Conservation (phyloP, 2,113 vertebrate species). For the Xiphophorus hellerii region DNA sequence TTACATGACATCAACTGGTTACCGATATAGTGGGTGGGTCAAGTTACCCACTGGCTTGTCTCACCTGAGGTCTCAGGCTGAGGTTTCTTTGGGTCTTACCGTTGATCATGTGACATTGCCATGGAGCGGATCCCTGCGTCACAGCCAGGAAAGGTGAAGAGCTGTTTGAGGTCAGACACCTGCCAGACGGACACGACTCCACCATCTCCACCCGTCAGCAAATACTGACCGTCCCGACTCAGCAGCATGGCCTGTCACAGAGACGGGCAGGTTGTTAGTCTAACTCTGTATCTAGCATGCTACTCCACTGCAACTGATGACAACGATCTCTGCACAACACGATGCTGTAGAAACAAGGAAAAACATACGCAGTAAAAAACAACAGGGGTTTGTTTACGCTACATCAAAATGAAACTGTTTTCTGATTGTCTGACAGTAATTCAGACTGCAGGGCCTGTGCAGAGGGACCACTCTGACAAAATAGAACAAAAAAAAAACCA, state of each 20-base stretch:
- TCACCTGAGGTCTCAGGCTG: not conserved
- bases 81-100: constrained; percentile 75
- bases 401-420: too few species aligned
- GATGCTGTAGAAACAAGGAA: not conserved
- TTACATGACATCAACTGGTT: too few species aligned
- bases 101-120: constrained; percentile 96
- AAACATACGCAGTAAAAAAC: not conserved
- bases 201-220: constrained; percentile 92
- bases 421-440: too few species aligned
- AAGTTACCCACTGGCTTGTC: not conserved
- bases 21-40: too few species aligned
- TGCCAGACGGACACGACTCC: constrained; percentile 92
- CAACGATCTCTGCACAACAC: too few species aligned
- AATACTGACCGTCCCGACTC: constrained; percentile 95
- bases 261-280: not conserved
- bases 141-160: constrained; percentile 95
- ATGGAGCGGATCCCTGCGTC: constrained; percentile 97
- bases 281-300: not conserved
- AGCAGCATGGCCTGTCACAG: constrained; percentile 88
- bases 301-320: not conserved
- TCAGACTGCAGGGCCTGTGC: too few species aligned
- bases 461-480: not conserved
- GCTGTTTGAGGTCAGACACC: constrained; percentile 88
- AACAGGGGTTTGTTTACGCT: too few species aligned
- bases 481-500: too few species aligned